Evolutionary conservation across 2,113 vertebrate genomes (phyloP), one percentile per base, ranked within the genome.

Genomic region (Odocoileus hemionus): DNA sequence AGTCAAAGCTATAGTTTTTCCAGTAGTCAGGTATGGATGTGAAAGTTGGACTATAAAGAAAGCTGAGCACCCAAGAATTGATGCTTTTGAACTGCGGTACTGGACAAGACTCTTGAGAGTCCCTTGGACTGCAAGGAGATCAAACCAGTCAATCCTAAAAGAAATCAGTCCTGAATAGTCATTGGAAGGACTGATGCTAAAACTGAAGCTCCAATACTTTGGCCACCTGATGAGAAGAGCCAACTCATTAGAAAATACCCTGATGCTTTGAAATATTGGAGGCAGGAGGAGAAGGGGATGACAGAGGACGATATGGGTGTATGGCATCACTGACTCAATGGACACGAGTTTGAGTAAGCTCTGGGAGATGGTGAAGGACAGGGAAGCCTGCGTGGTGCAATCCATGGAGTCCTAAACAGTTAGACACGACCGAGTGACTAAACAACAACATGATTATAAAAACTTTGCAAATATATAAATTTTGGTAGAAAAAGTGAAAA

Each of bases 381-480:
- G 19, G 2, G 19, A 39, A 70, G n/a, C 67, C 67, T 70, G 4
- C 0, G 2, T 36, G 4, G 9, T 67, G n/a, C 19, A 70, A 36
- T 70, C n/a, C 67, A 70, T 1, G n/a, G 67, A 23, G n/a, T 70
- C n/a, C n/a, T 70, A 70, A 36, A 70, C n/a, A 39, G n/a, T 70
- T 36, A 70, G 67, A 70, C n/a, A 70, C 0, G 5, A 70, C 67
- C 39, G 10, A 70, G 19, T 12, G 21, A 39, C 10, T 70, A 39
- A 70, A 70, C 64, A 70, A 39, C 64, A 70, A 36, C n/a, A 70
- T 39, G 50, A 14, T 80, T 85, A 94, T 25, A 39, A 4, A 83
- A 54, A 82, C 3, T 82, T 58, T 26, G 84, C 25, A 78, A 83
- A 67, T 28, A 45, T 93, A 86, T 14, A 92, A 36, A 93, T 50